Evolutionary conservation across 1,140 invertebrate species (phyloP).

Genomic region (Pristionchus pacificus): DNA sequence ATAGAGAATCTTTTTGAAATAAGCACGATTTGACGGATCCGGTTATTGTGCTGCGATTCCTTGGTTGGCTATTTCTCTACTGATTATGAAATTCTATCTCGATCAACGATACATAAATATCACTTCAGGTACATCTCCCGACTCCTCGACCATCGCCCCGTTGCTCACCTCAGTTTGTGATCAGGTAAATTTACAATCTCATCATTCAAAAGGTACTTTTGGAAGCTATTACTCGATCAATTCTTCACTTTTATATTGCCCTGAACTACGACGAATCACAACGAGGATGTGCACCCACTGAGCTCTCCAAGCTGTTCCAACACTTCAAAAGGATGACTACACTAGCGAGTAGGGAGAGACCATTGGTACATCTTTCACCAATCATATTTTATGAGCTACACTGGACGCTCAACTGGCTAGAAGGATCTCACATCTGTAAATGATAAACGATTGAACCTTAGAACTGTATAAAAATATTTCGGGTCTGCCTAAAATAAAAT

Average conservation of each 20-base stretch:
- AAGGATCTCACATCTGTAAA: too few relatives aligned
- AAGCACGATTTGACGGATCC: conserved; percentile 69
- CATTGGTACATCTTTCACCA: conserved; percentile 66
- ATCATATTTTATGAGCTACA: neutral
- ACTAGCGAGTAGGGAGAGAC: conserved; percentile 74
- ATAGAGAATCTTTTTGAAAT: too few relatives aligned
- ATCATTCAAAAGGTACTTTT: neutral
- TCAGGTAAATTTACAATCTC: conserved; percentile 66
- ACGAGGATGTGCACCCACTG: conserved; percentile 85
- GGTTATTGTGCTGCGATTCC: conserved; percentile 81
- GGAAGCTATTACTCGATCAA: neutral
- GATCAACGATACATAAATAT: too few relatives aligned
- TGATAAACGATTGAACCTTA: too few relatives aligned
- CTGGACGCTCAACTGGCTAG: neutral
- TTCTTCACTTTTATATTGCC: conserved; percentile 69
- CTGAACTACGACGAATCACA: conserved; percentile 85
- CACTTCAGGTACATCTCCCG: conserved; percentile 95
- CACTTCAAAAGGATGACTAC: conserved; percentile 89
- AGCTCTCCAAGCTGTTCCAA: conserved; percentile 86
- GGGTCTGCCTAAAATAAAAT: too few relatives aligned
- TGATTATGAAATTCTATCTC: too few relatives aligned
- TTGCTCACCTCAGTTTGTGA: conserved; percentile 90
- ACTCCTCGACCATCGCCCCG: conserved; percentile 86
- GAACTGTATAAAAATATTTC: too few relatives aligned
- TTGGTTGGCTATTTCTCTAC: too few relatives aligned